These are phyloP conservation scores for Malurus elegans DNA, from an alignment of 2,113 vertebrate species.

Conservation along the genomic window DNA sequence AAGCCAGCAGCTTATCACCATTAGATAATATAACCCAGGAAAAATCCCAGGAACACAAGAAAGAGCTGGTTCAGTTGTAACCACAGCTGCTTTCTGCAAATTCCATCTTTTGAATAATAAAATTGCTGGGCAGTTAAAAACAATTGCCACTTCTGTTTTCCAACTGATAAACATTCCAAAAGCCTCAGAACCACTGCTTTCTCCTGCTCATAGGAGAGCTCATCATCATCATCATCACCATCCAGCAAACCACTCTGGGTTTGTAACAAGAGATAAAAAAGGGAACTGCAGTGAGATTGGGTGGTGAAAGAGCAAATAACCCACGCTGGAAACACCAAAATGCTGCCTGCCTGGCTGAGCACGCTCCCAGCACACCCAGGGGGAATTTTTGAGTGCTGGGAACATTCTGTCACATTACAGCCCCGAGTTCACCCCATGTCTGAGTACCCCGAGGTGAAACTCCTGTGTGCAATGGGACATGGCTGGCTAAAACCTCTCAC, in stretches of 20 bases:
- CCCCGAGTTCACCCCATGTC: not conserved
- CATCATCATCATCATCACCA: constrained; percentile 34
- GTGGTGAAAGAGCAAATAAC: not conserved
- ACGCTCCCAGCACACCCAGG: not conserved
- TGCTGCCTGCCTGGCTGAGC: not conserved
- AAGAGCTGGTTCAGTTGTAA: constrained; percentile 44
- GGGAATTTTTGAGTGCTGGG: not conserved
- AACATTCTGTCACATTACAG: not conserved
- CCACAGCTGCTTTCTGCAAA: constrained; percentile 61
- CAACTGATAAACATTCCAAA: constrained; percentile 48
- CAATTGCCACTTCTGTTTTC: constrained; percentile 57
- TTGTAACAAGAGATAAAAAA: not conserved
- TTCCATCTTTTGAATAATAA: constrained; percentile 57
- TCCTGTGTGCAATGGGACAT: rapidly evolving
- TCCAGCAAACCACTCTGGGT: not conserved
- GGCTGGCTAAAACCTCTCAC: not conserved
- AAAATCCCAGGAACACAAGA: constrained; percentile 28
- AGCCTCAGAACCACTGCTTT: constrained; percentile 26
- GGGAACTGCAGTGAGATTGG: not conserved
- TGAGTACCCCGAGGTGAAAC: not conserved
- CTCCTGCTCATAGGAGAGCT: constrained; percentile 10
- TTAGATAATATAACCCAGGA: constrained; percentile 25
- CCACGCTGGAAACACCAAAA: not conserved
- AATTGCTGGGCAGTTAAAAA: constrained; percentile 61
- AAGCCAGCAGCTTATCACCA: constrained; percentile 1